Evolutionary conservation across 2,113 vertebrate species (phyloP).

Genomic region (Dolichotis patagonum): DNA sequence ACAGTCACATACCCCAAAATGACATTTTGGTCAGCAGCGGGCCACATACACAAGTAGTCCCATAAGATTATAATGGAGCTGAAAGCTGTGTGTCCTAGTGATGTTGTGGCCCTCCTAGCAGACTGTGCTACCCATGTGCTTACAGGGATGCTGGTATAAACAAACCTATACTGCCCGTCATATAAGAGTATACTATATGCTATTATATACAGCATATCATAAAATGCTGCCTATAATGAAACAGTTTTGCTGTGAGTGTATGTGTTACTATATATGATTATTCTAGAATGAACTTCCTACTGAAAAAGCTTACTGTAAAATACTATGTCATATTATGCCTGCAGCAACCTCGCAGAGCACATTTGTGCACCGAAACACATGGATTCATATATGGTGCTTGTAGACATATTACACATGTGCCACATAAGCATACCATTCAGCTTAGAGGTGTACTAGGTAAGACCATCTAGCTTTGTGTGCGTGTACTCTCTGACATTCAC

Average conservation of each 20-base stretch:
- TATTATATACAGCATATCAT: neutral
- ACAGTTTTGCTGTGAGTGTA: neutral
- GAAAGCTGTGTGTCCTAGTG: neutral
- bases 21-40: neutral
- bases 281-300: neutral
- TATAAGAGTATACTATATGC: too few species aligned
- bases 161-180: neutral
- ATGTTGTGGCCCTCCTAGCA: neutral
- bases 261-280: neutral
- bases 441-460: neutral
- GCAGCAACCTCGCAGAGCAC: neutral
- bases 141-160: neutral
- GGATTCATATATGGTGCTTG: neutral
- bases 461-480: neutral
- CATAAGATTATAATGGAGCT: neutral
- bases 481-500: neutral
- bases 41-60: neutral
- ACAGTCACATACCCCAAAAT: neutral
- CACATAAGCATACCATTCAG: neutral
- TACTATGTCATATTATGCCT: neutral
- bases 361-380: neutral
- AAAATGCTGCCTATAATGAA: neutral
- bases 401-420: neutral
- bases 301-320: neutral
- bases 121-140: neutral